Evolutionary conservation across 2,113 vertebrate genomes (phyloP).

Genomic region (Panthera uncia): DNA sequence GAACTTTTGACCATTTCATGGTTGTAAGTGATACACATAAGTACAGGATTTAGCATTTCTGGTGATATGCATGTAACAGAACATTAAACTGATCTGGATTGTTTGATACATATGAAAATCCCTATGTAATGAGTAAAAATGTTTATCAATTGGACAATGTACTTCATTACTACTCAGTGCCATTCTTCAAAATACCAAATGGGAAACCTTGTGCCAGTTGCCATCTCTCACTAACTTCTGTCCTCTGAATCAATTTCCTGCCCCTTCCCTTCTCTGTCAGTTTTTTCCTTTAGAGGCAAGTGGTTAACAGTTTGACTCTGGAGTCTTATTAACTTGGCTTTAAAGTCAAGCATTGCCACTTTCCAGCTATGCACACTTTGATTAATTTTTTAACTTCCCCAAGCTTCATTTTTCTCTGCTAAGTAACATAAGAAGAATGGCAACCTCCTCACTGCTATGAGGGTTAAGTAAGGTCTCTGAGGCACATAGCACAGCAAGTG

Average conservation of each 20-base stretch:
- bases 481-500: rapidly evolving
- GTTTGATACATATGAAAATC: background rate
- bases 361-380: background rate
- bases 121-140: background rate
- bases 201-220: background rate
- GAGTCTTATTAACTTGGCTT: background rate
- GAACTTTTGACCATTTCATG: background rate
- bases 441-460: background rate
- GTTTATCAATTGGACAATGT: background rate
- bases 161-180: background rate
- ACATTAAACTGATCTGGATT: background rate
- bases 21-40: background rate
- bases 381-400: background rate
- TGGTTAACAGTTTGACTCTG: background rate
- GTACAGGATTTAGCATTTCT: background rate
- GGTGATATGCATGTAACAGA: background rate
- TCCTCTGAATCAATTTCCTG: too few species aligned
- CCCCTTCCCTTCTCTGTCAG: background rate
- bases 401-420: background rate
- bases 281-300: background rate
- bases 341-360: background rate
- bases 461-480: background rate
- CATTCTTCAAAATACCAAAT: background rate
- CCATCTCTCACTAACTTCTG: background rate
- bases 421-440: background rate